Evolutionary conservation across 2,888 invertebrate genomes (phyloP).

Genomic region (Lobophora halterata): DNA sequence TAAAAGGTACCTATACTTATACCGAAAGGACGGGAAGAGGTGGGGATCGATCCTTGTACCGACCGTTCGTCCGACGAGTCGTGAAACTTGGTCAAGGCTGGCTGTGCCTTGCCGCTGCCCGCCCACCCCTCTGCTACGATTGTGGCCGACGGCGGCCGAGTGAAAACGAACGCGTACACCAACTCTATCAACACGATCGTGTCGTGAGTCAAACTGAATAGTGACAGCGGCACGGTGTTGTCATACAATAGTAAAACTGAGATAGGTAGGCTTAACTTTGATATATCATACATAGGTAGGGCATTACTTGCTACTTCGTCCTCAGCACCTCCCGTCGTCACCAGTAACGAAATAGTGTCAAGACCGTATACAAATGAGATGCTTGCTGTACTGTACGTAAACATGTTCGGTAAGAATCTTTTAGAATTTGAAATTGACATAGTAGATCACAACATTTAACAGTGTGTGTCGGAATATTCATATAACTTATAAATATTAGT

Average conservation of each 20-base stretch:
- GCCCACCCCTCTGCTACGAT: constrained; percentile 48
- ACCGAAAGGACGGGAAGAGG: constrained; percentile 76
- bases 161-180: constrained; percentile 34
- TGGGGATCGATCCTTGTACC: constrained; percentile 77
- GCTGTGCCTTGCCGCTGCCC: constrained; percentile 49
- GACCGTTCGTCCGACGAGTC: constrained; percentile 67
- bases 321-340: constrained; percentile 40
- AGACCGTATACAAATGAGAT: constrained; percentile 56
- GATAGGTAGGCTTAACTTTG: too few species aligned
- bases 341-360: constrained; percentile 72
- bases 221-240: constrained; percentile 51
- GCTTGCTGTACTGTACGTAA: too few species aligned
- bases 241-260: too few species aligned
- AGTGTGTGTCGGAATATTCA: too few species aligned
- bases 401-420: too few species aligned
- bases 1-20: constrained; percentile 56
- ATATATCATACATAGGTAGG: constrained; percentile 57
- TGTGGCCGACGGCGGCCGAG: constrained; percentile 58
- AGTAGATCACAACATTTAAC: too few species aligned
- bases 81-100: constrained; percentile 80
- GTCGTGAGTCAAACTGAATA: constrained; percentile 61
- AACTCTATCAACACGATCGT: constrained; percentile 58
- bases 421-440: too few species aligned
- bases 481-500: too few species aligned
- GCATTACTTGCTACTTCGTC: constrained; percentile 7